Base-by-base conservation (phyloP, 2,888 invertebrate species). In the Pheosia tremula region DNA sequence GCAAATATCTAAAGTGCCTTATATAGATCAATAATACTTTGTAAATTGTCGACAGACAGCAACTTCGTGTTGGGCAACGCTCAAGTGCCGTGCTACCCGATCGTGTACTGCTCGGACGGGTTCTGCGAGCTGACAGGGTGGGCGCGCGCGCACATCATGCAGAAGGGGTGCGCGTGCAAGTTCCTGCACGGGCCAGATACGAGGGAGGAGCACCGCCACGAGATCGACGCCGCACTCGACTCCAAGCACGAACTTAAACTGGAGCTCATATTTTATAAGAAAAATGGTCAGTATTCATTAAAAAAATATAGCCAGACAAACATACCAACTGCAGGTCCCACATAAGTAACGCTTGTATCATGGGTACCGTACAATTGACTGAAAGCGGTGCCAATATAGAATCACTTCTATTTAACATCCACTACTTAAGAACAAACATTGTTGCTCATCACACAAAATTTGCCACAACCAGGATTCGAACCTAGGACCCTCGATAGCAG, bases 41-140 rank as follows among this genome's bases (percentile, higher is more conserved):
- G 56, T 62, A n/a, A 58, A 58, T 39, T 39, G 65, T 79, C 75
- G 69, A 63, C 97, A 98, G 98, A 98, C 93, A 98, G 98, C 95
- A 98, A 98, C 95, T 98, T 98, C 93, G 98, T 98, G 83, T 94
- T 98, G 93, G 98, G 98, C 84, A 98, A 98, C 94, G 98, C 98
- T 76, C 98, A 98, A 94, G 98, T 98, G 81, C 96, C 97, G 67
- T 92, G 96, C 80, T 97, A 98, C 94, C 98, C 98, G 78, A 98
- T 98, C 94, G 98, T 98, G 81, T 98, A 98, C 94, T 98, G 98
- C 94, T 98, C 98, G 66, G 98, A 98, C 95, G 98, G 98, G 66
- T 98, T 98, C 94, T 98, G 98, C 91, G 98, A 98, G 95, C 96
- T 98, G 95, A 98, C 98, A 64, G 98, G 98, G 74, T 98, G 97